Evolutionary conservation across 2,113 vertebrate species (phyloP), one percentile per base, ranked within the genome.

Genomic region (Bambusicola thoracicus): DNA sequence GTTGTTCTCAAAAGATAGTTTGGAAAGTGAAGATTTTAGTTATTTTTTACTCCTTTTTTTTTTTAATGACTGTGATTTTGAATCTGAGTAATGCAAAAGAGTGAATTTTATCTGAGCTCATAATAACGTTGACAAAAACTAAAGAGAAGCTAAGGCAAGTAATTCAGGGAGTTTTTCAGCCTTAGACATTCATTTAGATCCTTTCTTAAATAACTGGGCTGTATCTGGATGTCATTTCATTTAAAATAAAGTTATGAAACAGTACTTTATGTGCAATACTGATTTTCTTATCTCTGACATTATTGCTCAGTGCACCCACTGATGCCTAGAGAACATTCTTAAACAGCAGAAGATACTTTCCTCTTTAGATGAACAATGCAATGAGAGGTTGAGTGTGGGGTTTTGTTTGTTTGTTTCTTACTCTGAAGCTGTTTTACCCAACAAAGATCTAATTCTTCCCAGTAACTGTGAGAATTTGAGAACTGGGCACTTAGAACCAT

Each of bases 171-270:
- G 8, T 36, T 38, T 58, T 32, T 62, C 74, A 70, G 44, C 63
- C 87, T 96, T 74, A 51, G 91, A 48, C 18, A 32, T 89, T 83
- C 89, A n/a, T 83, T 70, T 88, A 75, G 83, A 72, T 67, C 11
- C 92, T 34, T 94, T 46, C 87, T 78, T 67, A 74, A 83, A 43
- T 46, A 70, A 61, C 40, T 75, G 77, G n/a, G 61, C 79, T 95
- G 61, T 90, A 92, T 87, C n/a, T 75, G 73, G 87, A 78, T 86
- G 48, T 80, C 27, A 90, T 81, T 91, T 79, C 56, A 49, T 75
- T 85, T 84, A 43, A 93, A 97, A 96, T 95, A 96, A 96, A 96
- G 81, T 69, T 38, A 73, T 6, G 65, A 78, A 91, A 0, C 15
- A 34, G 7, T 78, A 38, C 55, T 40, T 12, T 75, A 0, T 29